Percentiles rank a stretch among this genome's conserved stretches.
Conservation (phyloP, 1,140 invertebrate species). For the Cheumatopsyche charites region DNA sequence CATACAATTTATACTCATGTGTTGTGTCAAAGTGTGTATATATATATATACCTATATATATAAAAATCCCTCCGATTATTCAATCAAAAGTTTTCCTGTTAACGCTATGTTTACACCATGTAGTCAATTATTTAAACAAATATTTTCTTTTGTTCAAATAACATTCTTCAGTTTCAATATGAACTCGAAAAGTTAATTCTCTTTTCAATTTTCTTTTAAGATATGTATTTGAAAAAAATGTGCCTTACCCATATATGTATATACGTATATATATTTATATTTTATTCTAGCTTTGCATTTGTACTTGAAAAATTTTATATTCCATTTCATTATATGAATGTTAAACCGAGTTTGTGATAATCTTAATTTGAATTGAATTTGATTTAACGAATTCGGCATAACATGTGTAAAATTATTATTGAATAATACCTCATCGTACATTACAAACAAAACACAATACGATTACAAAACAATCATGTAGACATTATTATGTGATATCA, state of each 20-base stretch:
- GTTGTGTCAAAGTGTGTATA: constrained; percentile 28
- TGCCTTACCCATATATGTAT: constrained; percentile 24
- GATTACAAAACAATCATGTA: constrained; percentile 41
- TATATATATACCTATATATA: no score
- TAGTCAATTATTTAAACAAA: constrained; percentile 15
- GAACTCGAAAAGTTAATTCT: no score
- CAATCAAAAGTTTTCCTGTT: constrained; percentile 16
- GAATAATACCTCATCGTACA: constrained; percentile 10
- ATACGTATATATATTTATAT: constrained; percentile 6
- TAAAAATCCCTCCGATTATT: constrained; percentile 10
- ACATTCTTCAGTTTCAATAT: no score
- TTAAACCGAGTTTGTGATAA: no score
- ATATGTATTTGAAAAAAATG: constrained; percentile 22
- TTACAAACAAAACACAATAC: constrained; percentile 37
- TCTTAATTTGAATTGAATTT: no score
- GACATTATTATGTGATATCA: constrained; percentile 42
- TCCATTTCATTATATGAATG: no score
- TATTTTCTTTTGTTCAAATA: no score
- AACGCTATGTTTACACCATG: neutral
- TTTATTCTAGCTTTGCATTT: constrained; percentile 33
- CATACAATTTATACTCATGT: constrained; percentile 30
- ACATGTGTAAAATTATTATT: constrained; percentile 15
- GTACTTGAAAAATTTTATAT: constrained; percentile 17
- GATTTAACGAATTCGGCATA: no score
- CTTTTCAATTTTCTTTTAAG: neutral